Evolutionary conservation across 2,797 vertebrate species (phyloP), one percentile per base, ranked within the genome.

Genomic region (Gallirallus australis): DNA sequence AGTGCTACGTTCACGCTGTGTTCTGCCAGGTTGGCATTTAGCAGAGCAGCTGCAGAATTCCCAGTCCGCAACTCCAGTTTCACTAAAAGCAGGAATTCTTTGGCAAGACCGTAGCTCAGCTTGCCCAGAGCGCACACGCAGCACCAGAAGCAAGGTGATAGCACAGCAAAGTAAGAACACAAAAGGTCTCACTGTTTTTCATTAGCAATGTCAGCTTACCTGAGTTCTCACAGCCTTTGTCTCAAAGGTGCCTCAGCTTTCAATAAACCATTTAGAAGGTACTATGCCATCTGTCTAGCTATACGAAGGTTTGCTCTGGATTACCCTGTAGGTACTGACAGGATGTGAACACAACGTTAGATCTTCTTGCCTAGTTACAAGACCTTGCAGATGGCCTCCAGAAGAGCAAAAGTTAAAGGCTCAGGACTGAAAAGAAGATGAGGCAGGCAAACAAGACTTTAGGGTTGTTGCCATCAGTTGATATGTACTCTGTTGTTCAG

Each of bases 291-390:
- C 35, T 84, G 65, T 33, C 73, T 31, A 40, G 19, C 20, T 52
- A 45, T 52, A 57, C n/a, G 70, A 85, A 78, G 12, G 39, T 64
- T 82, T 53, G 24, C 39, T 80, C 63, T 79, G 48, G 52, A 61
- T 69, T 92, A 61, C 15, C 68, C 50, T 23, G 7, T 1, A 3
- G 50, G 50, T 56, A 65, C 37, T 84, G 40, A 73, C 63, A 81
- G 75, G 89, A 80, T 8, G 13, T 28, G 53, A 94, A 73, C 82
- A 79, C 0, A 0, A 85, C 89, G 73, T 80, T 56, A 68, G 53
- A 68, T 75, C 45, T 64, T 71, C 33, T 68, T 90, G 60, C 90
- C 84, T 92, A 89, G 75, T 93, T 69, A 87, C 71, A 80, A 54
- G 64, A 64, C 53, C 56, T 59, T 86, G 68, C 92, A 94, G 66